Base-by-base conservation (phyloP, 2,797 vertebrate species). In the Orestias chungarensis region DNA sequence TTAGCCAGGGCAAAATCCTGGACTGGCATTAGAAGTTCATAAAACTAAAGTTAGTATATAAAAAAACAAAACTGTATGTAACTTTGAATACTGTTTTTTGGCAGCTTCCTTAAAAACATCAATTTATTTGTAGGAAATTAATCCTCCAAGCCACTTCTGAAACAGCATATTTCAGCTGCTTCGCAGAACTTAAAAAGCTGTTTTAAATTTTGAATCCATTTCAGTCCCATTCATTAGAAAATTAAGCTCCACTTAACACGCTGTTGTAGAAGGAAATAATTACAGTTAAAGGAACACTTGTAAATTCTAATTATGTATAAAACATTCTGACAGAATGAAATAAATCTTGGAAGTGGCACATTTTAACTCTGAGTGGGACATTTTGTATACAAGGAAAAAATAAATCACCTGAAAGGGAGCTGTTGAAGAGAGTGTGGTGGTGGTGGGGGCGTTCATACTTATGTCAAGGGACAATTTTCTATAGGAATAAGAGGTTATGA, bases 361-460 rank as follows among this genome's bases (percentile, higher is more conserved):
- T 88, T 86, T 89, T 86, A 64, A 80, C 74, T 83, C 27, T 43
- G 67, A 85, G 82, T 42, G 49, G 73, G 62, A 83, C 71, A 82
- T 84, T 88, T 82, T 76, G 50, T 85, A 87, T 90, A 87, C 87
- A 90, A 89, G 84, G 79, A 85, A 90, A 23, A 91, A 90, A 87
- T 84, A 88, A 87, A 92, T 90, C 70, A 87, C 75, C 69, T 79
- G 73, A 82, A 86, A 86, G 71, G 33, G 54, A 83, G 77, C 44
- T 59, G 57, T 42, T 69, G 66, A 61, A 29, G 44, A 33, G 31
- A 7, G 23, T 17, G 11, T 2, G 5, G 17, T 29, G 3, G 46
- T 3, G n/a, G n/a, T n/a, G n/a, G n/a, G n/a, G n/a, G n/a, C n/a
- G n/a, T n/a, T n/a, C n/a, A n/a, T n/a, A n/a, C n/a, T n/a, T n/a